Evolutionary conservation across 2,888 invertebrate species (phyloP), one percentile per base, ranked within the genome.

Genomic region (Noctua janthe): DNA sequence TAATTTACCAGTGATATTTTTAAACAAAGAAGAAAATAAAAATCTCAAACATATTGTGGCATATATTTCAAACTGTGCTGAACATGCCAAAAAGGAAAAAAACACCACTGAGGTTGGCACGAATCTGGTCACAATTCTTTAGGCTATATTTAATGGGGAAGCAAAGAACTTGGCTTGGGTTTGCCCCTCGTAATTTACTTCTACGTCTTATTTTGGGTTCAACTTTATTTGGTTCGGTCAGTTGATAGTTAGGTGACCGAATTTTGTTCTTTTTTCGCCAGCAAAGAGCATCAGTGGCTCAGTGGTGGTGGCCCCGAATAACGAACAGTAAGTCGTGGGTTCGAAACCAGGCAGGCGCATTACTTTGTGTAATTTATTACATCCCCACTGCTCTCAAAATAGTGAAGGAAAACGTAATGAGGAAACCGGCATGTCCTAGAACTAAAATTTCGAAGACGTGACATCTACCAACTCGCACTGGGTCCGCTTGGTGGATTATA

Each of bases 121-220:
- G 76, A 72, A 23, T 51, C 20, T 74, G 66, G 87, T 80, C 85
- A 71, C 87, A 79, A 76, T 87, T 84, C 84, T 87, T 83, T 84
- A 56, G 74, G 74, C 72, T 64, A 86, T 79, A 79, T 88, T 82
- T 84, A 80, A 87, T 89, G 78, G 69, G 39, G 67, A 29, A 71
- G 39, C 76, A 75, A 89, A 75, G 78, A 89, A 87, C 87, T 87
- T 89, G 87, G 89, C 87, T 84, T 62, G 64, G 35, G 56, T 67
- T 54, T 47, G 51, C 56, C 43, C n/a, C 80, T 86, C 87, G 74
- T 87, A 83, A 87, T 87, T 87, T 89, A 87, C 66, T 86, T 82
- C 76, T 86, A 79, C 29, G 56, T 77, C 88, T 88, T 86, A 86
- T 73, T 88, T 82, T 73, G 62, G n/a, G 75, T 56, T 62, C 47